Evolutionary conservation across 64 coral and sea anemone species (phyloP).

Genomic region (Platygyra sinensis): DNA sequence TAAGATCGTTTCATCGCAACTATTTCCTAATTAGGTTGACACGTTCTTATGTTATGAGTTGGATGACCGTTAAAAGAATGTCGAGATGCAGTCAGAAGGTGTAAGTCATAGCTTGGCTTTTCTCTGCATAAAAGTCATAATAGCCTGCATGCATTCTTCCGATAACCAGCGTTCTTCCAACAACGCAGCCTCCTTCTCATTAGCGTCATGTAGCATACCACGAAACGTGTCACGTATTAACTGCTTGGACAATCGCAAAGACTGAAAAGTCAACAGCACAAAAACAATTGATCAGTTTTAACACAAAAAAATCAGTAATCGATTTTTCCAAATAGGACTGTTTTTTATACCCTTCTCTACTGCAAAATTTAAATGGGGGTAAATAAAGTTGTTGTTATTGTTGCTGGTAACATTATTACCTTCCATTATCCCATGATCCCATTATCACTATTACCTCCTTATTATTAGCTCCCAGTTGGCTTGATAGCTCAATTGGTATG

Average conservation of each 20-base stretch:
- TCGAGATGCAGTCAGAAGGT: not conserved
- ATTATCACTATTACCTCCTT: no score
- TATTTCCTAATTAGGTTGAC: no score
- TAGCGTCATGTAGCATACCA: slow-evolving; percentile 71
- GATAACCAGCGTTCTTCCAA: slow-evolving; percentile 94
- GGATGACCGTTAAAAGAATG: no score
- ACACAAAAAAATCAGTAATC: not conserved
- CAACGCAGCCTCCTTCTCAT: slow-evolving; percentile 83
- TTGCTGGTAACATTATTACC: no score
- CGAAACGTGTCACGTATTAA: slow-evolving; percentile 83
- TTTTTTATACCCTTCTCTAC: no score
- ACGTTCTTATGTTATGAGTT: no score
- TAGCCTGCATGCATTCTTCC: slow-evolving; percentile 92
- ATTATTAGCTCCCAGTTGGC: no score
- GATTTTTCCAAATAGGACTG: not conserved
- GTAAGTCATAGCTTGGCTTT: slow-evolving; percentile 59
- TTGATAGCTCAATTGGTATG: no score
- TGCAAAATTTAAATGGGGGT: no score
- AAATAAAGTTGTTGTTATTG: no score
- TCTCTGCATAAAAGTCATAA: slow-evolving; percentile 96
- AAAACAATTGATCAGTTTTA: not conserved
- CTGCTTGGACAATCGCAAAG: slow-evolving; percentile 84
- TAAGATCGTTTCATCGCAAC: no score
- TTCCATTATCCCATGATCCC: no score
- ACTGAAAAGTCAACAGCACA: slow-evolving; percentile 47